phyloP scores from a whole-genome alignment of 2,113 vertebrate genomes.

The Pristiophorus japonicus region DNA sequence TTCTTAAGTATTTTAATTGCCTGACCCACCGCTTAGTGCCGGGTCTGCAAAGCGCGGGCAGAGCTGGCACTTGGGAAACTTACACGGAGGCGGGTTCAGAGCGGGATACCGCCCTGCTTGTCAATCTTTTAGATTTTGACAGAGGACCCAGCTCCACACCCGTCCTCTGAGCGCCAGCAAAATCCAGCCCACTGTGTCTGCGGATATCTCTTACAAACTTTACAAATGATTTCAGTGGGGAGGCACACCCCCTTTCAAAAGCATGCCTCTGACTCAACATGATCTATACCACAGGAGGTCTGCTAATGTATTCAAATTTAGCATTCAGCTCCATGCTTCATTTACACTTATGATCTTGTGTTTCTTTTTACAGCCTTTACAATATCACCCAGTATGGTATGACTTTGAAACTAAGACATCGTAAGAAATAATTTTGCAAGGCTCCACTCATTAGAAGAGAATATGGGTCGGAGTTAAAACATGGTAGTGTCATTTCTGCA shows the following conservation, averaged over 20 bases:
- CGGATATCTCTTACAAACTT: neutral
- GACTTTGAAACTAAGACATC: neutral
- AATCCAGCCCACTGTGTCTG: no score
- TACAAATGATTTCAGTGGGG: neutral
- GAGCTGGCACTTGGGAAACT: no score
- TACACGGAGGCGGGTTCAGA: no score
- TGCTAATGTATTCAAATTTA: neutral
- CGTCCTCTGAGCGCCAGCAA: no score
- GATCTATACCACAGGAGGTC: no score
- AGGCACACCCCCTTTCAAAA: neutral
- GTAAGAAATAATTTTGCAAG: neutral
- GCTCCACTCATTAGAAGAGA: neutral
- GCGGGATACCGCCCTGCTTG: no score
- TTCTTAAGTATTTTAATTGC: no score
- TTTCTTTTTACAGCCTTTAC: neutral
- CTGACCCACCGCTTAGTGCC: no score
- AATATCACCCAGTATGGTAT: neutral
- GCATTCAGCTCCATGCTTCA: neutral
- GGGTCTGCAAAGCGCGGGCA: no score
- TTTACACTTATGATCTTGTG: no score
- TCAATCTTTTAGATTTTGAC: no score
- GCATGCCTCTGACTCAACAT: neutral
- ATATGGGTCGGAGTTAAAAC: neutral
- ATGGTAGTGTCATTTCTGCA: neutral
- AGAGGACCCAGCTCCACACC: no score